Conservation (phyloP, 2,113 vertebrate genomes). For the Mesoclemmys tuberculata region DNA sequence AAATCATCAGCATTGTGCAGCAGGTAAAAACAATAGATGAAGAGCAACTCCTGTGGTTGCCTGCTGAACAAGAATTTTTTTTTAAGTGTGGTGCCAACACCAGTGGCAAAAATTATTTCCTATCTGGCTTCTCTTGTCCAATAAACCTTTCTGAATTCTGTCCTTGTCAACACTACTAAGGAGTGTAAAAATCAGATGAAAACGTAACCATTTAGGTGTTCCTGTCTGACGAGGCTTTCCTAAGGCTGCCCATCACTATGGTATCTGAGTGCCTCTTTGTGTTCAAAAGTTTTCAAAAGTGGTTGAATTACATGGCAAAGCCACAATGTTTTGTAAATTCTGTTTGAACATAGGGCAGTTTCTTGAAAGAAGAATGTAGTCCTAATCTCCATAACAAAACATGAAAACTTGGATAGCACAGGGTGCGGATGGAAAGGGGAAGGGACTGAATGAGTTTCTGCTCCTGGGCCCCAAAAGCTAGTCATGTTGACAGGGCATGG, state of each 20-base stretch:
- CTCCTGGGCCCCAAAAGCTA: not conserved
- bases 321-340: not conserved
- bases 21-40: not conserved
- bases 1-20: not conserved
- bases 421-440: not conserved
- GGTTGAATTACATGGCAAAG: not conserved
- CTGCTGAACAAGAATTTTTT: not conserved
- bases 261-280: conserved; percentile 5
- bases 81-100: not conserved
- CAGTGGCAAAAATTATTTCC: conserved; percentile 44
- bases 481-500: not conserved
- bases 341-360: not conserved
- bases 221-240: conserved; percentile 31
- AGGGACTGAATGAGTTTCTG: not conserved
- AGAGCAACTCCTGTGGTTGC: not conserved
- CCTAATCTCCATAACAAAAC: not conserved
- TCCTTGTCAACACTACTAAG: conserved; percentile 29
- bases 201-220: conserved; percentile 20
- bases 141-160: conserved; percentile 18
- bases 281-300: conserved; percentile 10
- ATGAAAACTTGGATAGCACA: not conserved
- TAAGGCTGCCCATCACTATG: conserved; percentile 29
- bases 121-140: conserved; percentile 33
- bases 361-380: not conserved
- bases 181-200: conserved; percentile 51